These are phyloP conservation scores for Heliconius hortense DNA, from an alignment of 2,888 invertebrate species.

Conservation along the genomic window DNA sequence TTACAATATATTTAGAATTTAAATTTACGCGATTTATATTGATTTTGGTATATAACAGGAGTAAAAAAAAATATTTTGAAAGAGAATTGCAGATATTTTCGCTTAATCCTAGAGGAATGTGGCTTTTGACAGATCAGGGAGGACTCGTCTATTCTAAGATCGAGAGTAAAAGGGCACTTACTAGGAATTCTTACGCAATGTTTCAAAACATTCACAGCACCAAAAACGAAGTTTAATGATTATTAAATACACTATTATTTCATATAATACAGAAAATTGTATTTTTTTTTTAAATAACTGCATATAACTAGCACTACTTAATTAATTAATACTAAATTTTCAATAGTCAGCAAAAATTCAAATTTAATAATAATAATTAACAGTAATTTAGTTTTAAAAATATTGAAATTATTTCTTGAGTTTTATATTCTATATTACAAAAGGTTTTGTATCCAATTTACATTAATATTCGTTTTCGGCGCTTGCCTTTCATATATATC, in stretches of 20 bases:
- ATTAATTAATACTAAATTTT: no score
- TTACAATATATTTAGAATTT: constrained; percentile 20
- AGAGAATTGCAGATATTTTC: constrained; percentile 30
- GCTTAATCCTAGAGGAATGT: constrained; percentile 78
- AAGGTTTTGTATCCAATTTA: neutral
- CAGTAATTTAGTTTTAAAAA: neutral
- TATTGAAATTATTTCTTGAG: neutral
- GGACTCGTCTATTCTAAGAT: constrained; percentile 52
- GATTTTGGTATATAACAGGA: neutral
- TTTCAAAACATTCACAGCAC: constrained; percentile 46
- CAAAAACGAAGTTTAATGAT: constrained; percentile 14
- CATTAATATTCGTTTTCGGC: constrained; percentile 2
- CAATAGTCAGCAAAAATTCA: neutral
- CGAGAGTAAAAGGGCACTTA: constrained; percentile 71
- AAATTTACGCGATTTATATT: constrained; percentile 1
- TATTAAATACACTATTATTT: neutral
- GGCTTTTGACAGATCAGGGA: constrained; percentile 57
- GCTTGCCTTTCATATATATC: neutral
- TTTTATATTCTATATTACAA: neutral
- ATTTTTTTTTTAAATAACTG: neutral
- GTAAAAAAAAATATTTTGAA: constrained; percentile 19
- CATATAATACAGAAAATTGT: neutral
- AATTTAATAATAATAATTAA: no score
- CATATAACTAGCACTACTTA: no score
- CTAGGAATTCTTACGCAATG: constrained; percentile 53